Conservation (phyloP, 1,140 invertebrate species). For the Ctenoplectra terminalis region DNA sequence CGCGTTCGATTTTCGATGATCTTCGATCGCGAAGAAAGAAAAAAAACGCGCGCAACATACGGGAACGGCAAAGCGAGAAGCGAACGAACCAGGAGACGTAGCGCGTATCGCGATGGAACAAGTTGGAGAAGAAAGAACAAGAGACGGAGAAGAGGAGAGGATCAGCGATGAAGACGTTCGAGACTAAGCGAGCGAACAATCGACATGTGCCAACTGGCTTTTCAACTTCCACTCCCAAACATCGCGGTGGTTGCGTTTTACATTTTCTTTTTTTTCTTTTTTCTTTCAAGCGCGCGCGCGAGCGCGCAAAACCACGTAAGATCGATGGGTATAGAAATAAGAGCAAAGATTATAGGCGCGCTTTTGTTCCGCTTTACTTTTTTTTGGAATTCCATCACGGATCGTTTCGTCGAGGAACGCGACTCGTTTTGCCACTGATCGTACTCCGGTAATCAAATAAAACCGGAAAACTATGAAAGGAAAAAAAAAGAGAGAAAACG, state of each 20-base stretch:
- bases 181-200: neutral
- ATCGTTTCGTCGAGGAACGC: neutral
- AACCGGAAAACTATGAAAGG: no score
- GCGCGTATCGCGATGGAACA: no score
- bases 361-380: no score
- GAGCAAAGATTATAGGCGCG: no score
- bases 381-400: neutral
- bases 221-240: no score
- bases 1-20: no score
- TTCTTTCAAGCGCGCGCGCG: neutral
- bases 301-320: no score
- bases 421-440: neutral
- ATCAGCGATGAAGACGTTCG: slow-evolving; percentile 67
- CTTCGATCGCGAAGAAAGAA: no score
- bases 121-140: neutral
- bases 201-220: no score
- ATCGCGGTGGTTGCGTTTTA: slow-evolving; percentile 34
- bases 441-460: neutral
- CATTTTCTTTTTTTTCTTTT: no score
- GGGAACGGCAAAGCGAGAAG: slow-evolving; percentile 17
- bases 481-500: slow-evolving; percentile 8
- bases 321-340: no score
- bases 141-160: slow-evolving; percentile 6
- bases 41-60: no score
- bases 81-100: slow-evolving; percentile 18